Conservation (phyloP, 2,888 invertebrate genomes). For the Chrysotoxum bicinctum region DNA sequence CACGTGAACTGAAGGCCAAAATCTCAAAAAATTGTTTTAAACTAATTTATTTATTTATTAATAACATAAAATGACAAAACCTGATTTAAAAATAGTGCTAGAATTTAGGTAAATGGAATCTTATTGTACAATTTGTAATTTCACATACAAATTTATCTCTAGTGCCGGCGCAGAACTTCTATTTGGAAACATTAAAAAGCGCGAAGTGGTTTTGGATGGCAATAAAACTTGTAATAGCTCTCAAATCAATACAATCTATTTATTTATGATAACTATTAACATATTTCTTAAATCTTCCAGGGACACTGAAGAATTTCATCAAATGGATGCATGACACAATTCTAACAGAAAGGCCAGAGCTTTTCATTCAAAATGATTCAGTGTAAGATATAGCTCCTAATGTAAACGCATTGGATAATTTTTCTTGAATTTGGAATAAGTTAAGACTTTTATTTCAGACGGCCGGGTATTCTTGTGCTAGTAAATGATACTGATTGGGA, state of each 20-base stretch:
- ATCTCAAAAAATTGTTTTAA: neutral
- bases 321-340: slow-evolving; percentile 93
- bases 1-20: slow-evolving; percentile 15
- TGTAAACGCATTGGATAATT: neutral
- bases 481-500: slow-evolving; percentile 99
- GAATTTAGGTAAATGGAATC: slow-evolving; percentile 57
- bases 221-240: slow-evolving; percentile 81
- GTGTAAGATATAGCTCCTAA: slow-evolving; percentile 77
- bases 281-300: slow-evolving; percentile 74
- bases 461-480: slow-evolving; percentile 96
- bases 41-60: neutral
- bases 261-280: neutral
- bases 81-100: slow-evolving; percentile 48
- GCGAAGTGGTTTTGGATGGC: slow-evolving; percentile 86
- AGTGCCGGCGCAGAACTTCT: slow-evolving; percentile 96
- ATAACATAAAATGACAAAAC: slow-evolving; percentile 43
- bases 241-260: neutral
- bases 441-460: slow-evolving; percentile 74
- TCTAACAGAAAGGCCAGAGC: slow-evolving; percentile 91
- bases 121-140: neutral
- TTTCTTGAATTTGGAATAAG: neutral
- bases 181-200: slow-evolving; percentile 90
- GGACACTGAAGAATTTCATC: slow-evolving; percentile 89
- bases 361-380: slow-evolving; percentile 83
- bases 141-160: slow-evolving; percentile 8